These are phyloP conservation scores for Erythrolamprus reginae DNA, from an alignment of 2,113 vertebrate species.

Conservation along the genomic window DNA sequence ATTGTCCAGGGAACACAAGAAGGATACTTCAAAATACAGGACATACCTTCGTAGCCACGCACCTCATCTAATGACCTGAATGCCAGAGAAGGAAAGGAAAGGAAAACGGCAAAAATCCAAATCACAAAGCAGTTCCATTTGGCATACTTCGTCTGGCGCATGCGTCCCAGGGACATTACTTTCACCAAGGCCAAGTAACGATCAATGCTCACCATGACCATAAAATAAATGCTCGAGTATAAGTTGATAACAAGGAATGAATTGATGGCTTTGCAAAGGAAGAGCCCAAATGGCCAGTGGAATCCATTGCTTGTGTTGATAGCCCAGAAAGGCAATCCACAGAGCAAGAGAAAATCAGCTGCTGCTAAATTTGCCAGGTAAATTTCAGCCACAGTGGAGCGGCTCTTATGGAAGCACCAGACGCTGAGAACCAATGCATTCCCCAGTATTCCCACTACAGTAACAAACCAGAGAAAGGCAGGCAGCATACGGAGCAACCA, in stretches of 20 bases:
- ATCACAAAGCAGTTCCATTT: conserved; percentile 80
- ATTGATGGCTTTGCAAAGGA: conserved; percentile 82
- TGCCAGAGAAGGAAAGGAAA: conserved; percentile 72
- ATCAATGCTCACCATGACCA: conserved; percentile 87
- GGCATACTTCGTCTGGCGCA: conserved; percentile 77
- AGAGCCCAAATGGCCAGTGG: conserved; percentile 83
- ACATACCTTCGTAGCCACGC: conserved; percentile 51
- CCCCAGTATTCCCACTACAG: conserved; percentile 73
- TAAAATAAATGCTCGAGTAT: conserved; percentile 85
- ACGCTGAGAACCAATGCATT: conserved; percentile 85
- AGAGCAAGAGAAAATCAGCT: conserved; percentile 82
- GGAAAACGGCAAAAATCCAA: conserved; percentile 76
- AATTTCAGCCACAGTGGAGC: conserved; percentile 88
- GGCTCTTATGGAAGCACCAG: conserved; percentile 83
- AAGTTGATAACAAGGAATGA: conserved; percentile 75
- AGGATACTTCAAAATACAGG: conserved; percentile 74
- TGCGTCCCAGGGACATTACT: conserved; percentile 82
- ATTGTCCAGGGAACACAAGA: conserved; percentile 21
- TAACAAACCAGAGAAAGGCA: conserved; percentile 78
- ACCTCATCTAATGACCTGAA: conserved; percentile 68
- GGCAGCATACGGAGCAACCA: conserved; percentile 74
- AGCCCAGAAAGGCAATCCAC: conserved; percentile 90
- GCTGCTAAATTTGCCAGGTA: conserved; percentile 86
- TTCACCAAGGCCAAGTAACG: conserved; percentile 91
- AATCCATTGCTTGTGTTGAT: conserved; percentile 73